phyloP scores from a whole-genome alignment of 2,113 vertebrate species.

The Pelecanus crispus region DNA sequence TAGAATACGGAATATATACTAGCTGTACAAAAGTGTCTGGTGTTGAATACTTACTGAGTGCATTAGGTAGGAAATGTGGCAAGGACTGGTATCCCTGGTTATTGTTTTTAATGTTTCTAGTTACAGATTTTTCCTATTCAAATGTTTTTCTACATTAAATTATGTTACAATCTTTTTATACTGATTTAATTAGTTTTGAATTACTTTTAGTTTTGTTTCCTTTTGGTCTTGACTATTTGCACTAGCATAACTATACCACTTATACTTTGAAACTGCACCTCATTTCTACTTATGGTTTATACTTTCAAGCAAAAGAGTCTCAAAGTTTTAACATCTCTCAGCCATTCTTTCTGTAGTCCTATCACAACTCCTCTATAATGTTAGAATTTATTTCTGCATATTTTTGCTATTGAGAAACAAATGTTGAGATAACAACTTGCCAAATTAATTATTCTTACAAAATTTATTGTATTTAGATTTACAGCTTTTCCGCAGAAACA shows the following conservation, averaged over 20 bases:
- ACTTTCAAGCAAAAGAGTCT: not conserved
- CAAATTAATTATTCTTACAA: not conserved
- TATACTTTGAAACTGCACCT: not conserved
- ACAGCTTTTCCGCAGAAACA: not conserved
- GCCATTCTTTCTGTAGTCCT: not conserved
- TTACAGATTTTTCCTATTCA: not conserved
- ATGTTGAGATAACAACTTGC: not conserved
- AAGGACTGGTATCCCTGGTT: not conserved
- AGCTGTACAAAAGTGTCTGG: not conserved
- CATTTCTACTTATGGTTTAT: not conserved
- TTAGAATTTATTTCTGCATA: not conserved
- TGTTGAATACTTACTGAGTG: not conserved
- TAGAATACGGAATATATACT: not conserved
- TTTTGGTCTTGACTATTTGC: not conserved
- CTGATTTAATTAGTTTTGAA: not conserved
- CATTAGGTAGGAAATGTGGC: not conserved
- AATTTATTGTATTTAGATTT: not conserved
- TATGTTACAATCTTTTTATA: not conserved
- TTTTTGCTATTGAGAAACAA: not conserved
- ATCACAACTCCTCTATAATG: not conserved
- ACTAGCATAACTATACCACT: not conserved
- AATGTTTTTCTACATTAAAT: not conserved
- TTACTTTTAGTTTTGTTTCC: not conserved
- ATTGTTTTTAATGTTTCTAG: not conserved
- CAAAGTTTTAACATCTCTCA: not conserved